Evolutionary conservation across 2,888 invertebrate species (phyloP).

Genomic region (Cephus pygmeus): DNA sequence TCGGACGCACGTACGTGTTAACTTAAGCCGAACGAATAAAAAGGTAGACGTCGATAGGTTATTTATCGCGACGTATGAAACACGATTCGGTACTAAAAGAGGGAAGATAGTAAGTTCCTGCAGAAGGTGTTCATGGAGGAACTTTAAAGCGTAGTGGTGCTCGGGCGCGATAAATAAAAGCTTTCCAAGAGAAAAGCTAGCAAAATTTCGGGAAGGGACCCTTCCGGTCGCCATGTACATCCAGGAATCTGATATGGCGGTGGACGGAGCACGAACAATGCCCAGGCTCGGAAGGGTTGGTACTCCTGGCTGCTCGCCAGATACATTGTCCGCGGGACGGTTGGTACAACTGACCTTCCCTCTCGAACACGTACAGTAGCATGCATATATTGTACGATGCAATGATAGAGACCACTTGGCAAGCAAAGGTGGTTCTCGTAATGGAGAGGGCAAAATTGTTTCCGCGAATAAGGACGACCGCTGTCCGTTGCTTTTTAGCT

Average conservation of each 20-base stretch:
- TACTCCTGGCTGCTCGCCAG: constrained; percentile 52
- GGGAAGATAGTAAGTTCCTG: not conserved
- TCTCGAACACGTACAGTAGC: constrained; percentile 22
- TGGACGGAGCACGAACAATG: constrained; percentile 50
- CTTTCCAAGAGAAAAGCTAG: not conserved
- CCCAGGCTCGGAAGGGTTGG: constrained; percentile 52
- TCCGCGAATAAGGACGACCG: constrained; percentile 23
- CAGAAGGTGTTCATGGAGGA: not conserved
- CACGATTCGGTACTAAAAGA: not conserved
- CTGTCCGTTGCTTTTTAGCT: not conserved
- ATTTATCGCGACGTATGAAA: not conserved
- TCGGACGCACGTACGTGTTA: too few species aligned
- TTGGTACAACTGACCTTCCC: constrained; percentile 49
- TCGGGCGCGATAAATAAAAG: not conserved
- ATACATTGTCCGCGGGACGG: constrained; percentile 52
- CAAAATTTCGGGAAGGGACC: constrained; percentile 35
- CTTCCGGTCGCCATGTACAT: constrained; percentile 37
- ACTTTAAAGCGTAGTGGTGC: not conserved
- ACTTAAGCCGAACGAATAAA: not conserved
- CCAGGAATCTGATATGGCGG: constrained; percentile 42
- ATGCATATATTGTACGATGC: constrained; percentile 42
- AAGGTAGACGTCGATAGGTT: not conserved
- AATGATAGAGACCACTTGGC: constrained; percentile 47
- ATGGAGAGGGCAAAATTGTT: constrained; percentile 42
- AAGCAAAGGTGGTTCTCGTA: constrained; percentile 31